Base-by-base conservation (phyloP, 2,113 vertebrate species). In the Nerophis lumbriciformis region DNA sequence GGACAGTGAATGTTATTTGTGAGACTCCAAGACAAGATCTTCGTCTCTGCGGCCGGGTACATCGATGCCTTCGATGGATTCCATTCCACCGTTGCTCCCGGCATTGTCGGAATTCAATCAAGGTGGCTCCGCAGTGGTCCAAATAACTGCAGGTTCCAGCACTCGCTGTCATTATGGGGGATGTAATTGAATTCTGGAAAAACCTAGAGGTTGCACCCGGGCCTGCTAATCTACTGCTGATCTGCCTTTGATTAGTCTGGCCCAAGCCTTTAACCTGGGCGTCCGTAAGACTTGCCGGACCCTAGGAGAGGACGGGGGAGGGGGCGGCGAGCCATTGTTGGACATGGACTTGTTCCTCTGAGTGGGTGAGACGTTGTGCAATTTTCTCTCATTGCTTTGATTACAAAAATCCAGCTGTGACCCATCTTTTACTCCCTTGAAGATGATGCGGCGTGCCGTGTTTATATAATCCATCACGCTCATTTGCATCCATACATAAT, bases 171-270 rank as follows among this genome's bases (percentile, higher is more conserved):
- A 84, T 85, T 88, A 87, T 70, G 77, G 65, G 50, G 71, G 38
- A 68, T n/a, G 59, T 87, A 85, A 90, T 90, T 88, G 82, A 86
- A 87, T 88, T 82, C 73, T 66, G 75, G 76, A 66, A 79, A 76
- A 87, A 86, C 71, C 79, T 83, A 75, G 87, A 85, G 83, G 84
- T 86, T 64, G 66, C 76, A 77, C 69, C 66, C 5, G 4, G 6
- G 75, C 77, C 64, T 69, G 78, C 72, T 88, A 87, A 88, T 87
- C 83, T 82, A 87, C 79, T 74, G 54, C 83, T 87, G 82, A 86
- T 88, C 84, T 89, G 78, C 77, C 77, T 87, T 77, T 83, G 83
- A 87, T 85, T 83, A 87, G 79, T 86, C 76, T 71, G 84, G 77
- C 77, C 70, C 58, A 73, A 67, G 68, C 70, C 57, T 61, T 73